A percentile compares a stretch with the other conserved stretches of the same genome.
These are phyloP conservation scores for Drosophila percnosoma DNA, from an alignment of 2,888 invertebrate genomes.

Conservation along the genomic window DNA sequence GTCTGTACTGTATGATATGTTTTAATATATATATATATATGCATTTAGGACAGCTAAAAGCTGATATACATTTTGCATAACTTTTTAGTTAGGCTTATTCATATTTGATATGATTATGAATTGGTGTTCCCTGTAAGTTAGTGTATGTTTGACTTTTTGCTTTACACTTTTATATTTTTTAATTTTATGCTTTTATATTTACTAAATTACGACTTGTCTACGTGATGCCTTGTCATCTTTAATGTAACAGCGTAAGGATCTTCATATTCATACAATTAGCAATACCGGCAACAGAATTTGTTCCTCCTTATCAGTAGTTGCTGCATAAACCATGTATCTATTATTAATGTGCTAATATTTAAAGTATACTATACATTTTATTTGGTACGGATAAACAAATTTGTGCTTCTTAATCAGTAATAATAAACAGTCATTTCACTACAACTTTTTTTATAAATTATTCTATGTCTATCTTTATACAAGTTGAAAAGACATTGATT, in stretches of 20 bases:
- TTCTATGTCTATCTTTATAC: background rate
- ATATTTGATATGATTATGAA: background rate
- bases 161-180: background rate
- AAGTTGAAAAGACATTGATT: background rate
- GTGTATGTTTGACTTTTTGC: background rate
- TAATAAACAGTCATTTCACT: background rate
- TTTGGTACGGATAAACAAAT: background rate
- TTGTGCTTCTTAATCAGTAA: background rate
- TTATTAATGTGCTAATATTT: background rate
- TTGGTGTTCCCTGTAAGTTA: background rate
- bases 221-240: background rate
- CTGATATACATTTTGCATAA: background rate
- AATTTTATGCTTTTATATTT: background rate
- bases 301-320: background rate
- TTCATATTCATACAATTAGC: background rate
- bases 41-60: background rate
- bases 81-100: background rate
- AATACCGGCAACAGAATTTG: background rate
- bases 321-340: background rate
- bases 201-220: background rate
- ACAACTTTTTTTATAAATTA: background rate
- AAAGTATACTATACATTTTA: background rate
- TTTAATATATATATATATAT: background rate
- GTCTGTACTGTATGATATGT: background rate
- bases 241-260: background rate